Conservation (phyloP, 1,140 invertebrate species). For the Hermatobates lingyangjiaoensis region DNA sequence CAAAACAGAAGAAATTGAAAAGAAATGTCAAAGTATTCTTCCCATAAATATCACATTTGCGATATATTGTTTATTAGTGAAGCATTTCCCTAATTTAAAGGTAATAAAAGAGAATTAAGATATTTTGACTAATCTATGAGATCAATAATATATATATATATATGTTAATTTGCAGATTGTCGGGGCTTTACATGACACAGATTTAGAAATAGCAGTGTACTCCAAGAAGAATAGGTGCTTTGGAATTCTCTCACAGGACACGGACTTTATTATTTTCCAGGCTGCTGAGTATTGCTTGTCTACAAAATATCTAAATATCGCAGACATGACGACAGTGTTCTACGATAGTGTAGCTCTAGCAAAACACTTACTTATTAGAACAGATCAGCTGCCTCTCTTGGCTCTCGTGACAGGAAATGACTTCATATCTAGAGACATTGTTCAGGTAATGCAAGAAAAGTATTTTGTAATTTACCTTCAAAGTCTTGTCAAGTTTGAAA, state of each 20-base stretch:
- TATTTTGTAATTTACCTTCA: too few relatives aligned
- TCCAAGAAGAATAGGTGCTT: slow-evolving; percentile 20
- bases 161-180: slow-evolving; percentile 15
- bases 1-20: slow-evolving; percentile 10
- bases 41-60: not conserved
- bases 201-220: slow-evolving; percentile 23
- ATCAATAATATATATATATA: not conserved
- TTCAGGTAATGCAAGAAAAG: too few relatives aligned
- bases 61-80: too few relatives aligned
- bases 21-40: not conserved
- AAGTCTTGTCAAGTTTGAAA: too few relatives aligned
- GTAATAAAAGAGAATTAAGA: too few relatives aligned
- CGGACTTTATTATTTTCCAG: slow-evolving; percentile 23
- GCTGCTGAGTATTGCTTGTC: slow-evolving; percentile 22
- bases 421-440: slow-evolving; percentile 18
- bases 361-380: slow-evolving; percentile 15
- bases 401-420: slow-evolving; percentile 24
- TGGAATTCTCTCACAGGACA: slow-evolving; percentile 23
- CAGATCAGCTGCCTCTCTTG: slow-evolving; percentile 21
- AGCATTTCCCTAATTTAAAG: too few relatives aligned
- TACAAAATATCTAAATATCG: slow-evolving; percentile 20
- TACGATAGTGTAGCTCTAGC: slow-evolving; percentile 21
- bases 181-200: slow-evolving; percentile 21
- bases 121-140: too few relatives aligned
- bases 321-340: slow-evolving; percentile 20